Percentiles rank a stretch among this genome's conserved stretches.
Conservation (phyloP, 1,140 invertebrate genomes). For the Drosophila hydei region DNA sequence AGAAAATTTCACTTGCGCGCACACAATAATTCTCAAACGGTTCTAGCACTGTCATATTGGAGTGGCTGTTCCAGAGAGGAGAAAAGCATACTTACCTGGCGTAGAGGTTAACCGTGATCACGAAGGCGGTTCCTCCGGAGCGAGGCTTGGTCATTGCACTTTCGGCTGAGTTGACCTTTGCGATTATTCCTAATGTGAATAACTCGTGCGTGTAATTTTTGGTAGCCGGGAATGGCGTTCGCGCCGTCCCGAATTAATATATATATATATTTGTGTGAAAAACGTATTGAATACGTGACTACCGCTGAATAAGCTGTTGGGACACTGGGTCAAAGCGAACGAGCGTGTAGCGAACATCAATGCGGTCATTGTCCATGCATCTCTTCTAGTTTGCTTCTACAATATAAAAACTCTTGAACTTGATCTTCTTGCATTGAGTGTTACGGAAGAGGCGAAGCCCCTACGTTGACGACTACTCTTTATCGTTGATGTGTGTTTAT, state of each 20-base stretch:
- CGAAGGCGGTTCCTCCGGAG: conserved; percentile 87
- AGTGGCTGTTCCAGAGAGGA: conserved; percentile 17
- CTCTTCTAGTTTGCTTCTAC: conserved; percentile 41
- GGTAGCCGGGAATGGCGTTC: conserved; percentile 78
- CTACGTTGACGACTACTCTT: conserved; percentile 36
- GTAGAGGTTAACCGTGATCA: conserved; percentile 87
- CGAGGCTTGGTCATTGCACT: conserved; percentile 85
- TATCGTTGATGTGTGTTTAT: background rate
- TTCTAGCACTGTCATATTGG: conserved; percentile 10
- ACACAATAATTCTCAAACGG: conserved; percentile 56
- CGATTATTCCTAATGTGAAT: conserved; percentile 84
- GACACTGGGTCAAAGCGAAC: conserved; percentile 64
- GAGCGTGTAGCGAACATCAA: background rate
- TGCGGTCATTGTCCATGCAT: conserved; percentile 31
- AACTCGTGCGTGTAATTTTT: conserved; percentile 84
- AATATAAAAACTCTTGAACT: conserved; percentile 54
- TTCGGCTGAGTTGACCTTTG: conserved; percentile 70
- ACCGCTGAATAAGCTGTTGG: conserved; percentile 40
- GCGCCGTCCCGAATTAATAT: conserved; percentile 46
- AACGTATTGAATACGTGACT: conserved; percentile 18
- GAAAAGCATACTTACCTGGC: conserved; percentile 85
- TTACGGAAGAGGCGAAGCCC: conserved; percentile 52
- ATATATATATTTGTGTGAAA: conserved; percentile 2
- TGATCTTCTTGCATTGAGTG: conserved; percentile 57
- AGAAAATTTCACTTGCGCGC: background rate